Base-by-base conservation (phyloP, 2,888 invertebrate species). In the Hipparchia semele region DNA sequence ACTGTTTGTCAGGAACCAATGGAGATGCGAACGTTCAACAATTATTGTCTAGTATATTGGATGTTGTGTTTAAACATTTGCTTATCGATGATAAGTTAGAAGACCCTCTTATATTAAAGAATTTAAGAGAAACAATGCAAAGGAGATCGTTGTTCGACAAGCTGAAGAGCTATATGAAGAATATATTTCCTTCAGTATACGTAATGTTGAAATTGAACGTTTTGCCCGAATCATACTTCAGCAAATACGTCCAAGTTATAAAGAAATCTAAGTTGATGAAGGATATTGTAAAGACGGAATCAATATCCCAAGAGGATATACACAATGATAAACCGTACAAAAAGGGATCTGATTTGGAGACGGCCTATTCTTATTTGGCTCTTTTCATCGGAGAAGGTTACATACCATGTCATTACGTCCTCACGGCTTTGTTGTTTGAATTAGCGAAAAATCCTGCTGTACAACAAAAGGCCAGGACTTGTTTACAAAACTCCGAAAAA, bases 1-100 rank as follows among this genome's bases (percentile, higher is more conserved):
- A 87, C 85, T 90, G 89, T 92, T 92, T 92, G 90, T 86, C 88
- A 81, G 91, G 90, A 91, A 92, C 88, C 90, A 92, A 90, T 86
- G 93, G 90, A 84, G 91, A 91, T 84, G 86, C 86, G 84, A 91
- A 90, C 85, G 89, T 92, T 86, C 92, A 90, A 88, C 86, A 88
- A 84, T 87, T 91, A 86, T 86, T 93, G 88, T 88, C 89, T 81
- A 86, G 88, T 84, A 85, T 92, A 90, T 89, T 94, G 90, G 93
- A 94, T 84, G 85, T 84, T 83, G 86, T 91, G 83, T 92, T 92
- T 84, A 86, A 87, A 81, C 88, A 88, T 85, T 86, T 92, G 80
- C 87, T 93, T 74, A 83, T 92, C 73, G 88, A 86, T 78, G 84
- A 85, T 80, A 86, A 85, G 76, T 78, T 79, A 73, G 86, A 87